Conservation (phyloP, 2,113 vertebrate species). For the Vombatus ursinus region DNA sequence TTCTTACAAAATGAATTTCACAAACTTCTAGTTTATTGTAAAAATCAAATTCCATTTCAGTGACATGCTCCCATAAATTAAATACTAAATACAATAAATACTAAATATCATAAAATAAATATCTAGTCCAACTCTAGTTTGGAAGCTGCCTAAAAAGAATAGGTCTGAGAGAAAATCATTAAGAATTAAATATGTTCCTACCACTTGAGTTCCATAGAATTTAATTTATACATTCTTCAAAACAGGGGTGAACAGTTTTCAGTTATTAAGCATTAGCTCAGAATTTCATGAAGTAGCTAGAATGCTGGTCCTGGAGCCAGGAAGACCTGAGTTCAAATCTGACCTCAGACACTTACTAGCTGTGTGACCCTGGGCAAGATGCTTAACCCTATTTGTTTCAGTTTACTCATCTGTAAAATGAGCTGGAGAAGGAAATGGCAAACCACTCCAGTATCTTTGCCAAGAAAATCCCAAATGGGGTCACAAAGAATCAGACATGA, state of each 20-base stretch:
- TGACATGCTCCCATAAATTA: background rate
- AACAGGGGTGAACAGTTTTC: background rate
- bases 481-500: no score
- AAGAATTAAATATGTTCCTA: background rate
- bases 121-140: background rate
- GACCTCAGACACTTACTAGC: background rate
- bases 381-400: background rate
- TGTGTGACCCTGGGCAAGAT: background rate
- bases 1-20: background rate
- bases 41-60: background rate
- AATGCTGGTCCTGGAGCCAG: background rate
- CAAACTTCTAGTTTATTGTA: background rate
- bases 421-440: background rate
- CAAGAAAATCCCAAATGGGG: background rate
- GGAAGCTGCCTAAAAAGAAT: background rate
- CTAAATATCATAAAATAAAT: background rate
- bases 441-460: background rate
- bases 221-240: background rate
- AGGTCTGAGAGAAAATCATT: background rate
- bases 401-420: background rate
- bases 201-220: background rate
- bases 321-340: background rate
- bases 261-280: background rate
- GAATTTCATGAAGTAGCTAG: background rate
- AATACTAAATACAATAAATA: background rate